phyloP scores from a whole-genome alignment of 2,888 invertebrate genomes.

The Ochlodes sylvanus region DNA sequence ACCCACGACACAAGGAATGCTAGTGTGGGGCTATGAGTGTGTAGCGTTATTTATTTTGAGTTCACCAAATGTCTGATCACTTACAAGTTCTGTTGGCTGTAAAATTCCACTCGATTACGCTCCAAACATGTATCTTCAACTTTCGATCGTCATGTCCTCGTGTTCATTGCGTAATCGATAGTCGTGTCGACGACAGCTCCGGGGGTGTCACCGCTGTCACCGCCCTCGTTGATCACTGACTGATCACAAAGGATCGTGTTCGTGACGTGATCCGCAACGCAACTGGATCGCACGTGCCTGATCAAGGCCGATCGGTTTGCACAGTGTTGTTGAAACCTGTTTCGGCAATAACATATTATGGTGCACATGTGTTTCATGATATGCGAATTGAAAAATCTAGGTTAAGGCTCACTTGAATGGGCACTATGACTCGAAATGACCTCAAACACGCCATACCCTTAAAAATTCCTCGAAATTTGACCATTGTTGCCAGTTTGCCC shows the following conservation, averaged over 20 bases:
- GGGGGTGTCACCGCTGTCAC: conserved; percentile 4
- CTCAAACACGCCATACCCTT: too few relatives aligned
- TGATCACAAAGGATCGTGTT: conserved; percentile 53
- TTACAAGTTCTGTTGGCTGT: too few relatives aligned
- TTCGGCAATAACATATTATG: conserved; percentile 4
- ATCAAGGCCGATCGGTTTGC: conserved; percentile 50
- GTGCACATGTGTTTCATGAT: not conserved
- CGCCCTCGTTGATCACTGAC: conserved; percentile 20
- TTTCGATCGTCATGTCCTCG: not conserved
- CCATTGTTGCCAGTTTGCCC: too few relatives aligned
- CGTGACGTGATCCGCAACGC: conserved; percentile 52
- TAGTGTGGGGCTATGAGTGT: too few relatives aligned
- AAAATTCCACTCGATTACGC: not conserved
- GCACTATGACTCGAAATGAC: too few relatives aligned
- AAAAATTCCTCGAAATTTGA: too few relatives aligned
- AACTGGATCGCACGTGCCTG: conserved; percentile 61
- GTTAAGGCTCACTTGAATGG: too few relatives aligned
- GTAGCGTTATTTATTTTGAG: too few relatives aligned
- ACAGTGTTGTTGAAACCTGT: conserved; percentile 7
- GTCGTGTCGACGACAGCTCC: not conserved
- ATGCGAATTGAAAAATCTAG: too few relatives aligned
- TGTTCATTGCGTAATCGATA: conserved; percentile 4
- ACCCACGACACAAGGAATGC: too few relatives aligned
- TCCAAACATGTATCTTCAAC: not conserved
- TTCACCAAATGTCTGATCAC: too few relatives aligned